phyloP scores from a whole-genome alignment of 2,113 vertebrate species.

The Steatornis caripensis region DNA sequence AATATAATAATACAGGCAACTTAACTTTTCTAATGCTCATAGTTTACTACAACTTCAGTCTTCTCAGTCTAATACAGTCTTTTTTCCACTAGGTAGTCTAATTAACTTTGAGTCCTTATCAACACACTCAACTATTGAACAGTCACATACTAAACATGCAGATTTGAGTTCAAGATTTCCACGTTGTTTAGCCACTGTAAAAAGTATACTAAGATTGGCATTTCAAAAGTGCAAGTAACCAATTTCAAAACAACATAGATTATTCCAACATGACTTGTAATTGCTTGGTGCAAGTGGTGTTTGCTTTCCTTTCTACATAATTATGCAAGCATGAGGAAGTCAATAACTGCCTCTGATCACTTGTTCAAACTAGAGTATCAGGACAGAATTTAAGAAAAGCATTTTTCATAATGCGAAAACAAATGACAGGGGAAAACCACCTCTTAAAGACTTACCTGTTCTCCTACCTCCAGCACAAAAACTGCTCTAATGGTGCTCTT shows the following conservation, averaged over 20 bases:
- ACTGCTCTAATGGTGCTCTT: not conserved
- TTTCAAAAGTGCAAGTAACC: constrained; percentile 2
- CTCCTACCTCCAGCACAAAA: not conserved
- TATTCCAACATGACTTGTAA: constrained; percentile 8
- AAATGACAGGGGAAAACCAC: not conserved
- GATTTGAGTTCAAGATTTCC: not conserved
- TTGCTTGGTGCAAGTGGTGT: not conserved
- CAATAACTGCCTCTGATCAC: constrained; percentile 11
- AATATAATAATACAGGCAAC: not conserved
- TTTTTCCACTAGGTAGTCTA: not conserved
- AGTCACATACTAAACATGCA: not conserved
- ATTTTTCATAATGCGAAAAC: not conserved
- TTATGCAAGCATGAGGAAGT: constrained; percentile 60
- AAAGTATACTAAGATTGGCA: not conserved
- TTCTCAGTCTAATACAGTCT: not conserved
- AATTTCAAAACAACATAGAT: not conserved
- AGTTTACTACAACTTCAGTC: not conserved
- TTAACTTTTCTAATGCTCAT: not conserved
- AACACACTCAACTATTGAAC: not conserved
- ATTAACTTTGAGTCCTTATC: not conserved
- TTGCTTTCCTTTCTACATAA: constrained; percentile 44
- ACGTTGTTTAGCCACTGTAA: not conserved
- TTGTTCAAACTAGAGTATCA: not conserved
- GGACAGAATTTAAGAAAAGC: not conserved
- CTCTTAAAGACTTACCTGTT: not conserved